Percentiles rank a stretch among this genome's conserved stretches.
Evolutionary conservation across 2,797 vertebrate species (phyloP).

Genomic region (Ficedula albicollis): DNA sequence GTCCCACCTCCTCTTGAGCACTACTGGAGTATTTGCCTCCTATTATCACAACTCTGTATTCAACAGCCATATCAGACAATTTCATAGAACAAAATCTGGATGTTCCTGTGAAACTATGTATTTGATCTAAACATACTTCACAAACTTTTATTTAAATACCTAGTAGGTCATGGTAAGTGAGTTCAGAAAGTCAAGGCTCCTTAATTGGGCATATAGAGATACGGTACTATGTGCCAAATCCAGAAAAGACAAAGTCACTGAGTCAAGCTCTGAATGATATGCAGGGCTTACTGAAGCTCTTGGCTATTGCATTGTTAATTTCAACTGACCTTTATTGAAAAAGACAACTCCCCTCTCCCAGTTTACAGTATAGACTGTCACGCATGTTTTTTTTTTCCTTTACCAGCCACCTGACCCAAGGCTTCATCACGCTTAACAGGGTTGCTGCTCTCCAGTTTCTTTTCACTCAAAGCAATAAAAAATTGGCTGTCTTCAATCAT

Average conservation of each 20-base stretch:
- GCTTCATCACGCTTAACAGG: background rate
- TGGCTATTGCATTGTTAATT: background rate
- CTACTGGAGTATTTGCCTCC: background rate
- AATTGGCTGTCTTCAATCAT: background rate
- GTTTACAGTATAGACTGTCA: background rate
- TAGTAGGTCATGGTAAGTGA: accelerated
- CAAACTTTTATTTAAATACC: background rate
- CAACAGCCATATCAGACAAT: background rate
- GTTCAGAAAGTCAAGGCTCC: background rate
- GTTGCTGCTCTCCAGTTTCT: background rate
- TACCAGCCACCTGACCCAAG: background rate
- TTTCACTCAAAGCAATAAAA: background rate
- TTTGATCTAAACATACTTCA: background rate
- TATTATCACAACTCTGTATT: background rate
- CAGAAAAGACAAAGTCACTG: background rate
- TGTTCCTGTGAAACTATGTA: background rate
- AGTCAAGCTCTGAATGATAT: background rate
- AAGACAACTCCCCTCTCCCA: background rate
- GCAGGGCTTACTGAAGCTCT: background rate
- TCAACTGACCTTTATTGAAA: background rate
- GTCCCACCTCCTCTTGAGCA: background rate
- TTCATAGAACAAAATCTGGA: background rate
- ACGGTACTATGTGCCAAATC: background rate
- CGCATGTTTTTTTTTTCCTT: background rate
- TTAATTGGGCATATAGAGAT: background rate